Conservation (phyloP, 1,140 invertebrate species). For the Chrysopa pallens region DNA sequence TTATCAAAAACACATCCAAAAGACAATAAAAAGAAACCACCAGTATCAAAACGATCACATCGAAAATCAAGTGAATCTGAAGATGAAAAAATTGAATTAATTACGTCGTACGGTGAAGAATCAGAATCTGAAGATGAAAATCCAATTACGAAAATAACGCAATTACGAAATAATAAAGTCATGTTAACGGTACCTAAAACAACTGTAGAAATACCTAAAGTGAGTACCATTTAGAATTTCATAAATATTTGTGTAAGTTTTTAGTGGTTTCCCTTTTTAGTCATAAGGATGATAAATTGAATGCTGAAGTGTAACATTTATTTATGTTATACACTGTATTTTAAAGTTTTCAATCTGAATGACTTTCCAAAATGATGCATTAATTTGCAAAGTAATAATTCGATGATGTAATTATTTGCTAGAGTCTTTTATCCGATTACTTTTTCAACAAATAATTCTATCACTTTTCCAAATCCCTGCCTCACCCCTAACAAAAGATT, state of each 20-base stretch:
- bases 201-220: slow-evolving; percentile 1
- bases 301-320: background rate
- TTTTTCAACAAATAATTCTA: no score
- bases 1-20: slow-evolving; percentile 6
- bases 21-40: background rate
- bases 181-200: background rate
- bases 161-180: background rate
- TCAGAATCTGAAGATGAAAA: slow-evolving; percentile 22
- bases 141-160: slow-evolving; percentile 8
- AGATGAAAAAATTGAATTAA: slow-evolving; percentile 38
- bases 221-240: background rate
- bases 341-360: slow-evolving; percentile 25
- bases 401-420: slow-evolving; percentile 19
- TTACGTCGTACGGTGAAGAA: slow-evolving; percentile 33
- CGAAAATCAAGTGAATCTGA: slow-evolving; percentile 20
- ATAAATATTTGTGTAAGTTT: slow-evolving; percentile 4
- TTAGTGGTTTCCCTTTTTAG: no score
- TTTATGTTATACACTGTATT: slow-evolving; percentile 2
- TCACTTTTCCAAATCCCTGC: slow-evolving; percentile 5
- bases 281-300: slow-evolving; percentile 4
- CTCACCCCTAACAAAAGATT: slow-evolving; percentile 13
- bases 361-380: slow-evolving; percentile 2
- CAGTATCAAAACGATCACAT: background rate
- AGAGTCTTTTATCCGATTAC: slow-evolving; percentile 10
- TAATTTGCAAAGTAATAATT: slow-evolving; percentile 5